phyloP scores from a whole-genome alignment of 1,140 invertebrate genomes.

The Elysia chlorotica region DNA sequence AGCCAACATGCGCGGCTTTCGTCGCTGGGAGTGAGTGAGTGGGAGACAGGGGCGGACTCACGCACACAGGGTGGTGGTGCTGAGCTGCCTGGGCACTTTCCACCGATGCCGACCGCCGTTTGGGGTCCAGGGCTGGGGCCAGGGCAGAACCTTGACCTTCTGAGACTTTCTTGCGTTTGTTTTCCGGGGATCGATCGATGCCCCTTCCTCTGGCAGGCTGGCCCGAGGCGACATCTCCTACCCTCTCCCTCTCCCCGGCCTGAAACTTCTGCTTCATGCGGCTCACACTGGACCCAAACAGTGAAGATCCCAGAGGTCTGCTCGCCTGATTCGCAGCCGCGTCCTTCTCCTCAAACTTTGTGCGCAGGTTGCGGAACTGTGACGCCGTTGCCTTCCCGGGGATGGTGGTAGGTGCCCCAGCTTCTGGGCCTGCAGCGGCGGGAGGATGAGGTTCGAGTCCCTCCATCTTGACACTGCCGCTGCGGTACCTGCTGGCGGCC shows the following conservation, averaged over 20 bases:
- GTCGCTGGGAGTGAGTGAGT: background rate
- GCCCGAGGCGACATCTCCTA: background rate
- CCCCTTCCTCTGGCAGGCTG: background rate
- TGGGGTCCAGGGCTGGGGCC: background rate
- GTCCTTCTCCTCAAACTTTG: slow-evolving; percentile 23
- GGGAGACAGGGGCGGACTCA: slow-evolving; percentile 2
- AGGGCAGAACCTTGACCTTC: background rate
- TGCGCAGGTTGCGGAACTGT: slow-evolving; percentile 22
- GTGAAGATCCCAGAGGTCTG: background rate
- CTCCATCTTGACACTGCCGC: slow-evolving; percentile 29
- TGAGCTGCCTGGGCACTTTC: background rate
- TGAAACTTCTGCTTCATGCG: slow-evolving; percentile 48
- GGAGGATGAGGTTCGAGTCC: slow-evolving; percentile 19
- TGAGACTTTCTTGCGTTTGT: background rate
- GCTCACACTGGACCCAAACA: slow-evolving; percentile 42
- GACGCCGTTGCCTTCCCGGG: background rate
- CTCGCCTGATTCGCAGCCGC: background rate
- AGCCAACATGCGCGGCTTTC: no score
- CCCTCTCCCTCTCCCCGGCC: slow-evolving; percentile 7
- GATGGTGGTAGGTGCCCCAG: no score
- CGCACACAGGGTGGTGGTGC: background rate
- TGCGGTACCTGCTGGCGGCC: slow-evolving; percentile 34
- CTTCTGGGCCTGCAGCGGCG: no score
- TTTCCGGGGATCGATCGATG: background rate
- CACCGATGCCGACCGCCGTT: background rate